Base-by-base conservation (phyloP, 2,797 vertebrate species). In the Sebastes ruberrimus region DNA sequence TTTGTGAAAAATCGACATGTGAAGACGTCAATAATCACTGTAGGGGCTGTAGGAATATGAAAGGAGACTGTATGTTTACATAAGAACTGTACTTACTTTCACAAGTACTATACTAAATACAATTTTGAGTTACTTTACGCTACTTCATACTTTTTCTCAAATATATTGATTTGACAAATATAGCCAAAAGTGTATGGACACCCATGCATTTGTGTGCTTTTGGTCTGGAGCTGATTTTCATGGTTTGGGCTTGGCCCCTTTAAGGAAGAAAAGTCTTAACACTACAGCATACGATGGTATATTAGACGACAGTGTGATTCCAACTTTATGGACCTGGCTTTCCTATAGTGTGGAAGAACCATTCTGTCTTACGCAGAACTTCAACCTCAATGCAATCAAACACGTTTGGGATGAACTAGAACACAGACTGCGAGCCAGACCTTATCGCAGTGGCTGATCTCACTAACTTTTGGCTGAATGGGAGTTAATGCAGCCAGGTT, bases 381-480 rank as follows among this genome's bases (percentile, higher is more conserved):
- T 6, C 32, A 20, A 61, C 53, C 30, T 66, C 16, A 65, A 13
- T 28, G 16, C 59, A 22, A 30, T 57, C 53, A 6, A 35, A 73
- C 35, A 25, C 10, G 4, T 32, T 56, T 57, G n/a, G 35, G 53
- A 71, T 63, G 20, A 49, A 56, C 11, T 61, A 57, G 30, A 76
- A 76, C 20, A 20, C 22, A 2, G 5, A 18, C n/a, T 61, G 32
- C 4, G 2, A 69, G 55, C n/a, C 60, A 27, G 55, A 61, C 55
- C 78, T 59, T 23, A 74, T 56, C 28, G 3, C 62, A 38, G 42
- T 18, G 76, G 55, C 56, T 16, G 13, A 57, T 30, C 42, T 52
- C 60, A n/a, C 74, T 67, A 74, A 71, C 60, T 66, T 32, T 42
- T 35, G 20, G 46, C 56, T 79, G 79, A 71, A 71, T 67, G 38